Base-by-base conservation (phyloP, 2,888 invertebrate genomes). In the Luffia ferchaultella region DNA sequence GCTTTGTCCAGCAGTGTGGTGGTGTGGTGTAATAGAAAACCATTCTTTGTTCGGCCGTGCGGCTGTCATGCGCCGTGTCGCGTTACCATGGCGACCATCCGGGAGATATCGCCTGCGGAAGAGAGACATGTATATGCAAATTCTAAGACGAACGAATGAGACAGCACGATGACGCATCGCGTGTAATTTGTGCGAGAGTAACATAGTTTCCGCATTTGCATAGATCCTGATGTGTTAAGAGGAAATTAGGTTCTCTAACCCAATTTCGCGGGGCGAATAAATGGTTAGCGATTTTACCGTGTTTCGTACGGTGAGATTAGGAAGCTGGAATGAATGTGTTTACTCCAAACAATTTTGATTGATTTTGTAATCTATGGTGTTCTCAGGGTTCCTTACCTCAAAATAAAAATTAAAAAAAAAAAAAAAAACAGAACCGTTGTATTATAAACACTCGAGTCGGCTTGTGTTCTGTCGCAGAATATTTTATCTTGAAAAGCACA, bases 71-170 rank as follows among this genome's bases (percentile, higher is more conserved):
- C 30, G 30, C 30, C 30, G n/a, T 42, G 43, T 16, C 7, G 7
- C 43, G 43, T 42, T 42, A n/a, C n/a, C 43, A 42, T 42, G 43
- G 43, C 43, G 43, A 42, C 43, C 43, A n/a, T 42, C 43, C 43
- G 43, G 43, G 43, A 42, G 3, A 42, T n/a, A 42, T 16, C 43
- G 5, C n/a, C 43, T 7, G 16, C 43, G 3, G n/a, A 42, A 5
- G n/a, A 16, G n/a, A 42, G 43, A n/a, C n/a, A n/a, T n/a, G n/a
- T n/a, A n/a, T n/a, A n/a, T n/a, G n/a, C n/a, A n/a, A n/a, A n/a
- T n/a, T n/a, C n/a, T n/a, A n/a, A n/a, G n/a, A n/a, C n/a, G n/a
- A n/a, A n/a, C 16, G 43, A 42, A n/a, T 9, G 43, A 16, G 43
- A 42, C 43, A 42, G 43, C 43, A 42, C n/a, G 43, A n/a, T 5